Percentiles rank a stretch among this genome's conserved stretches.
phyloP scores from a whole-genome alignment of 2,797 vertebrate genomes.

The Onychomys torridus region DNA sequence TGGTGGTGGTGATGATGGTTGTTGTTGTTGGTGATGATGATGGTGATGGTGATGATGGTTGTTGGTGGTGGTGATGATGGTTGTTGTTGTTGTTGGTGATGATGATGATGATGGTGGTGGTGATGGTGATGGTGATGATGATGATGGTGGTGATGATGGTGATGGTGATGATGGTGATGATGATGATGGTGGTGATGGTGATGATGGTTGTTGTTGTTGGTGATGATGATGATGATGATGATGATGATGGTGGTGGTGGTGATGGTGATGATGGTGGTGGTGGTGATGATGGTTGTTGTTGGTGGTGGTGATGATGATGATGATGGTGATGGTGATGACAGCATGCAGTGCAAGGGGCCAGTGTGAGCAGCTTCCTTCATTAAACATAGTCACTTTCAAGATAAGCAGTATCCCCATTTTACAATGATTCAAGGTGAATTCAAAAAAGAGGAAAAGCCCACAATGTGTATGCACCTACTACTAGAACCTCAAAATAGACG shows the following conservation, averaged over 20 bases:
- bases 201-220: too few species aligned
- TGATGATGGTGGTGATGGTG: background rate
- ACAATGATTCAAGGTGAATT: slow-evolving; percentile 39
- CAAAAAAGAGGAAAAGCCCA: slow-evolving; percentile 33
- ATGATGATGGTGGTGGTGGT: background rate
- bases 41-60: background rate
- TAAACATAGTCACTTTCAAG: slow-evolving; percentile 22
- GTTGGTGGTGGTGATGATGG: background rate
- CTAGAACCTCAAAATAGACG: slow-evolving; percentile 28
- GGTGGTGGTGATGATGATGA: too few species aligned
- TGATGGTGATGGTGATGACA: background rate
- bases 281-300: background rate
- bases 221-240: background rate
- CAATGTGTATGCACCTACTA: background rate
- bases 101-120: background rate
- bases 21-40: too few species aligned
- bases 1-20: background rate
- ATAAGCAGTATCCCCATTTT: slow-evolving; percentile 23
- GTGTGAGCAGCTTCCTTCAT: background rate
- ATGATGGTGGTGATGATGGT: background rate
- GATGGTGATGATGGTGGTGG: background rate
- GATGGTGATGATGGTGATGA: background rate
- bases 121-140: background rate
- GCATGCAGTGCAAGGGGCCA: background rate
- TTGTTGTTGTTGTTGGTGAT: too few species aligned